Base-by-base conservation (phyloP, 1,140 invertebrate species). In the Heterodera schachtii region DNA sequence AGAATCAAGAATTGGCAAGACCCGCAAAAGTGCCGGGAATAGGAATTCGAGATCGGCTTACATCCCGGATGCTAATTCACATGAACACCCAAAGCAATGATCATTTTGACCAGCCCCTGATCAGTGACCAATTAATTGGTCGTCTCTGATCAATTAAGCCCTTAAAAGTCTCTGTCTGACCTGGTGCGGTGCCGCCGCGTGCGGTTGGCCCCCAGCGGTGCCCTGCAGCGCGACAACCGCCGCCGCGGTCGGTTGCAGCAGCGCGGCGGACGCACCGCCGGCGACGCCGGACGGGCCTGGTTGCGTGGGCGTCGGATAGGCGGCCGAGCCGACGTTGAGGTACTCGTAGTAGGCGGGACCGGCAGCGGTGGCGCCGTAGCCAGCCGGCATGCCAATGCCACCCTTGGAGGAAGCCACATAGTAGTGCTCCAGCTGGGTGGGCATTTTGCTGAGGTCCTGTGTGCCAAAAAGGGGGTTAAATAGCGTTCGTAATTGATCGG, bases 381-480 rank as follows among this genome's bases (percentile, higher is more conserved):
- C 80, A 4, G 66, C 83, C 69, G 83, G 83, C 47, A 83, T 52
- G 49, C 49, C 49, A 52, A 52, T 52, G 49, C 49, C 76, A 11
- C 31, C 47, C 31, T 69, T 73, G 16, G 41, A 13, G 47, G 75
- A 52, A 16, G 46, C 64, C 79, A 82, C 66, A 47, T 84, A 88
- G 80, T 88, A 88, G n/a, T 82, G 49, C 66, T 87, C 86, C 16
- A 86, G 41, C 47, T 79, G 75, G 31, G 83, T 80, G 44, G 86
- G 86, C 86, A 87, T 87, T 78, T 87, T 87, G n/a, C 84, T 74
- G 6, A 87, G 75, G 64, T 87, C 86, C 70, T 87, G 76, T 43
- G 82, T 19, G 21, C 4, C 41, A 71, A 70, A 47, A 79, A 16
- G 46, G 69, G 13, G 13, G 49, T 11, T 52, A 8, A 52, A 52